phyloP scores from a whole-genome alignment of 2,113 vertebrate genomes.

The Chamaetylas fuelleborni region DNA sequence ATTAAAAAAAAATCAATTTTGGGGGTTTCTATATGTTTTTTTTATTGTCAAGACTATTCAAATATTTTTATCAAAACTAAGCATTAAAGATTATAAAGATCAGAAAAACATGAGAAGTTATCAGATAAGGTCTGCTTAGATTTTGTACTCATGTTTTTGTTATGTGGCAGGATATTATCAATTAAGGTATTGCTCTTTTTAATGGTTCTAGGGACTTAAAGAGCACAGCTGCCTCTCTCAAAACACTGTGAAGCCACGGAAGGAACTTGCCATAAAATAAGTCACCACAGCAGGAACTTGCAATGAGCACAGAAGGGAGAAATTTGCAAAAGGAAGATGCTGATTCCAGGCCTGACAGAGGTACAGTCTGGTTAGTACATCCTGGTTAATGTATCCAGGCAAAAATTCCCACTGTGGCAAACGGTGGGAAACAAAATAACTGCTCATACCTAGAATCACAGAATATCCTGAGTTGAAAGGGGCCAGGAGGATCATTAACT shows the following conservation, averaged over 20 bases:
- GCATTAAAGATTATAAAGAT: neutral
- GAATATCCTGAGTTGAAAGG: neutral
- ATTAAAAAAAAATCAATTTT: neutral
- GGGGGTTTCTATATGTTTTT: neutral
- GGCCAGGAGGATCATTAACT: neutral
- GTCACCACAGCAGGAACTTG: neutral
- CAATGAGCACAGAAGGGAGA: neutral
- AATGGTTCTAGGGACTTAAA: neutral
- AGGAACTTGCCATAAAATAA: neutral
- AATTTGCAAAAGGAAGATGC: neutral
- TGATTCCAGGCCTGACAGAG: neutral
- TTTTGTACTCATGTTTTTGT: neutral
- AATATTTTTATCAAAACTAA: neutral
- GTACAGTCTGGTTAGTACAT: neutral
- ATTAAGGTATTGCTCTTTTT: neutral
- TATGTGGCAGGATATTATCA: neutral
- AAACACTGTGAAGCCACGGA: neutral
- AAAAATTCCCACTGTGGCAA: neutral
- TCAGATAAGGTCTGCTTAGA: neutral
- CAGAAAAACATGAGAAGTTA: neutral
- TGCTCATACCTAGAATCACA: neutral
- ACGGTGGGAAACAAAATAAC: neutral
- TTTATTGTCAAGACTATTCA: neutral
- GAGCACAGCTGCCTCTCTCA: neutral
- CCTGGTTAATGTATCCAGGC: neutral